Base-by-base conservation (phyloP, 1,140 invertebrate genomes). In the Diorhabda sublineata region DNA sequence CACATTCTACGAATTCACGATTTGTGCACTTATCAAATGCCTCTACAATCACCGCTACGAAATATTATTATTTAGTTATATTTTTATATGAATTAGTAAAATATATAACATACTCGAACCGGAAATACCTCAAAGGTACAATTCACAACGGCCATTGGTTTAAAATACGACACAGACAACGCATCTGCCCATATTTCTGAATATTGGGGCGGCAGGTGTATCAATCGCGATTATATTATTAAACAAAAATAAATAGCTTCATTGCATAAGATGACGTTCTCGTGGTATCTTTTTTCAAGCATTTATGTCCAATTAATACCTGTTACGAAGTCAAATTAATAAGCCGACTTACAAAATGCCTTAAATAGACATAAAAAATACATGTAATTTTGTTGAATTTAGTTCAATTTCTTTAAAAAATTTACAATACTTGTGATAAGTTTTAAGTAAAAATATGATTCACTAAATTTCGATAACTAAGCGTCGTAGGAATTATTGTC, bases 181-280 rank as follows among this genome's bases (percentile, higher is more conserved):
- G 69, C 71, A 73, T 73, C 71, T 73, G 71, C 71, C 66, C 68
- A 71, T 69, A 68, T 73, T 73, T 73, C 71, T 73, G 71, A 73
- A 73, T 73, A 70, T 73, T 73, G 69, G 71, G 67, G 62, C 71
- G 66, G 69, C 71, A 73, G 71, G 71, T 73, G 71, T 71, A 63
- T 58, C 61, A 67, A 68, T 72, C 68, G 68, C 71, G 71, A 72
- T 72, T 72, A 72, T 72, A 68, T 62, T 68, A 63, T 68, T 69
- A 68, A 66, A 72, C 62, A 68, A 69, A 73, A 73, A 73, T 73
- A 73, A 72, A 72, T 69, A 64, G 58, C 70, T 8, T 62, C 45
- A 63, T 63, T 61, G 45, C 67, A 62, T 68, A 68, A 68, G 42
- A 44, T 52, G 42, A 42, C 42, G 44, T 45, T n/a, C 45, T 67